Evolutionary conservation across 2,888 invertebrate genomes (phyloP).

Genomic region (Harpalus rubripes): DNA sequence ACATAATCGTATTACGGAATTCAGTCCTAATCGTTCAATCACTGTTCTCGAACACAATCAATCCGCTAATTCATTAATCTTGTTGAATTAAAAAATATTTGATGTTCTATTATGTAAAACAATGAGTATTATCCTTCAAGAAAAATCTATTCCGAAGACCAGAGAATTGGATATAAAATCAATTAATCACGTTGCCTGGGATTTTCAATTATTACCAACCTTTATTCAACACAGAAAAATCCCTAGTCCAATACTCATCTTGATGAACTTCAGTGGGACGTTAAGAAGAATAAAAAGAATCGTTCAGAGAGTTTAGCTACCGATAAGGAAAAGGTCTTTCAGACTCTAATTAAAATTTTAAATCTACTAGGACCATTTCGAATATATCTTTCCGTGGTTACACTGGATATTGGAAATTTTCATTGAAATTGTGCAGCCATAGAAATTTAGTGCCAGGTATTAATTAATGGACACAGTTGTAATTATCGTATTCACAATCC

Average conservation of each 20-base stretch:
- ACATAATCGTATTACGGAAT: neutral
- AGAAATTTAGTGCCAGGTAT: conserved; percentile 9
- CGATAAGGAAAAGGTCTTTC: conserved; percentile 26
- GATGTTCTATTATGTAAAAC: conserved; percentile 35
- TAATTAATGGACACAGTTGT: conserved; percentile 5
- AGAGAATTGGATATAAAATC: conserved; percentile 51
- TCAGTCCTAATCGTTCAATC: neutral
- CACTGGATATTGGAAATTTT: conserved; percentile 24
- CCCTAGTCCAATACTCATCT: conserved; percentile 35
- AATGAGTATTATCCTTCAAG: conserved; percentile 6
- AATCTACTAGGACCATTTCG: conserved; percentile 43
- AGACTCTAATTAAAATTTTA: conserved; percentile 55
- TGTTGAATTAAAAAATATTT: conserved; percentile 24
- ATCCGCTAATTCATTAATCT: conserved; percentile 9
- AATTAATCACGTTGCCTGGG: conserved; percentile 44
- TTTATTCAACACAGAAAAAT: conserved; percentile 52
- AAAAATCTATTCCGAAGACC: conserved; percentile 24
- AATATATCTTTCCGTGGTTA: conserved; percentile 27
- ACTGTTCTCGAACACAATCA: neutral
- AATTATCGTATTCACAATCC: neutral
- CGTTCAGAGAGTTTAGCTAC: conserved; percentile 34
- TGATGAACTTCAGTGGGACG: conserved; percentile 37
- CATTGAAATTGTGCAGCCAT: conserved; percentile 16
- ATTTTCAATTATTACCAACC: conserved; percentile 56
- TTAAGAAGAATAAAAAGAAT: conserved; percentile 50